These are phyloP conservation scores for Rhopalosiphum padi DNA, from an alignment of 1,140 invertebrate species.

Conservation along the genomic window DNA sequence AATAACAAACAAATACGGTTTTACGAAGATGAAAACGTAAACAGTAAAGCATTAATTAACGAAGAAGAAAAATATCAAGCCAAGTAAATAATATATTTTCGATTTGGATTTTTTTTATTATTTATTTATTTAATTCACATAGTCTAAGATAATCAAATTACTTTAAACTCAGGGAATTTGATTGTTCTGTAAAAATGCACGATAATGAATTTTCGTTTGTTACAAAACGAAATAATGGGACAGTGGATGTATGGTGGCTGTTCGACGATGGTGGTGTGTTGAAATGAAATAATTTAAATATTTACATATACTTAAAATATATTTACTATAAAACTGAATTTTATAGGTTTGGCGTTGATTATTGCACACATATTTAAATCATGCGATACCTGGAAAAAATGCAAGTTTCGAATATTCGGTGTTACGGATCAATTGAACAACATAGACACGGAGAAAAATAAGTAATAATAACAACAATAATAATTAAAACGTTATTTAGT, in stretches of 20 bases:
- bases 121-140: neutral
- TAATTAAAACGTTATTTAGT: neutral
- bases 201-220: constrained; percentile 62
- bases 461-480: constrained; percentile 39
- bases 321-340: neutral
- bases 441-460: constrained; percentile 58
- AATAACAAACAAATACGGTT: neutral
- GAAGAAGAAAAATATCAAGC: neutral
- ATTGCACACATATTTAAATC: constrained; percentile 53
- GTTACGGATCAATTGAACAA: constrained; percentile 60
- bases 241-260: constrained; percentile 76
- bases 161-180: constrained; percentile 1
- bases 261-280: constrained; percentile 72
- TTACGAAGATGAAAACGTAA: constrained; percentile 22
- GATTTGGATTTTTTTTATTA: neutral
- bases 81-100: neutral
- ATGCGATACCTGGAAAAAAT: constrained; percentile 45
- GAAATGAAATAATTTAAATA: constrained; percentile 60
- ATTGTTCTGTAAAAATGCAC: constrained; percentile 14
- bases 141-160: neutral
- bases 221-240: constrained; percentile 66
- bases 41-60: neutral
- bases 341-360: constrained; percentile 48
- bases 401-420: constrained; percentile 56
- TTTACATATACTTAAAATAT: neutral